phyloP scores from a whole-genome alignment of 1,140 invertebrate genomes.

The Euwallacea fornicatus region DNA sequence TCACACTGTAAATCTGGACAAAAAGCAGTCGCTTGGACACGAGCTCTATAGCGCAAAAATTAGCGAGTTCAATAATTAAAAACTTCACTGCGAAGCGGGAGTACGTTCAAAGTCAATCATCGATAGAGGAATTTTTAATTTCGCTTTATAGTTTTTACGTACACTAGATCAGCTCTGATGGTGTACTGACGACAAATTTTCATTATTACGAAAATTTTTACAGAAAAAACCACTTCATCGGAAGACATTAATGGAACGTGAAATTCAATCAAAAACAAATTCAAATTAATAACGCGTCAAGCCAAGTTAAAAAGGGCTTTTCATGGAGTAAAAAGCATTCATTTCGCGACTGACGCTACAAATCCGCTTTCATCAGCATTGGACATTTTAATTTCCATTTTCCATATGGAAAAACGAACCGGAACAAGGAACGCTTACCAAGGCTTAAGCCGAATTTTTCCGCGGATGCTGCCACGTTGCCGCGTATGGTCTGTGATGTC shows the following conservation, averaged over 20 bases:
- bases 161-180: too few relatives aligned
- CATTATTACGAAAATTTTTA: too few relatives aligned
- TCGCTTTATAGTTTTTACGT: too few relatives aligned
- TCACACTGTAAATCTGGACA: not conserved
- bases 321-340: not conserved
- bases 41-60: too few relatives aligned
- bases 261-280: not conserved
- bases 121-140: too few relatives aligned
- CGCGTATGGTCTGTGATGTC: constrained; percentile 52
- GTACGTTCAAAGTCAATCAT: too few relatives aligned
- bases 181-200: too few relatives aligned
- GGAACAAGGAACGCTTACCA: constrained; percentile 15
- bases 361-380: not conserved
- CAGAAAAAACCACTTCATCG: too few relatives aligned
- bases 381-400: constrained; percentile 2
- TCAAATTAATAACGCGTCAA: not conserved
- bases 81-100: too few relatives aligned
- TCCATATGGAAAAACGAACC: not conserved
- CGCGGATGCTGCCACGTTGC: constrained; percentile 23
- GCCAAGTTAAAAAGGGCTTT: not conserved
- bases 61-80: too few relatives aligned
- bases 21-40: too few relatives aligned
- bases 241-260: not conserved
- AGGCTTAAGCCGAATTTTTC: constrained; percentile 38
- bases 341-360: not conserved